Evolutionary conservation across 2,797 vertebrate species (phyloP).

Genomic region (Amblyopsis hoosieri): DNA sequence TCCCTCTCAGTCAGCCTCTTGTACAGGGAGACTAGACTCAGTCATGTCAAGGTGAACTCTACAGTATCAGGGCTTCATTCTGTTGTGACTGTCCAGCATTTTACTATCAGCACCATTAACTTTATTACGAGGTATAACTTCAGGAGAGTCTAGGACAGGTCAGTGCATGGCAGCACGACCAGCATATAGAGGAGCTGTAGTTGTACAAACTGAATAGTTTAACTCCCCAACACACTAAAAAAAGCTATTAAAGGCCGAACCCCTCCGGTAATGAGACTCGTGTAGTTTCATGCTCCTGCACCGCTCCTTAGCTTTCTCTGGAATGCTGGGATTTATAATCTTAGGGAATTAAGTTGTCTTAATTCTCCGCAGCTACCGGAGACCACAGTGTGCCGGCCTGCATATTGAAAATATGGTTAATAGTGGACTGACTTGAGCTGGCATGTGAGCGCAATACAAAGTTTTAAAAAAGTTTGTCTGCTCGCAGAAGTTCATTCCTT

Average conservation of each 20-base stretch:
- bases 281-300: constrained; percentile 29
- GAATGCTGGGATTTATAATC: constrained; percentile 49
- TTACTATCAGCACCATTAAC: constrained; percentile 62
- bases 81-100: constrained; percentile 56
- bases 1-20: not conserved
- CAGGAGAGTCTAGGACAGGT: constrained; percentile 46
- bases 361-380: constrained; percentile 25
- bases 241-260: constrained; percentile 41
- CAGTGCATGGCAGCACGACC: constrained; percentile 24
- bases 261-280: constrained; percentile 39
- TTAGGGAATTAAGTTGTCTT: constrained; percentile 45
- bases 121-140: constrained; percentile 64
- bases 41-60: constrained; percentile 32
- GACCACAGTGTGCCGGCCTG: constrained; percentile 24
- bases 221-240: constrained; percentile 31
- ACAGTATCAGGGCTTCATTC: constrained; percentile 42
- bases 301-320: constrained; percentile 32
- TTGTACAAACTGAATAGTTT: constrained; percentile 45
- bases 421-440: constrained; percentile 42
- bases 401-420: constrained; percentile 45
- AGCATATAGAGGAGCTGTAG: constrained; percentile 41
- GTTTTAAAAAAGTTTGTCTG: not conserved
- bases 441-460: constrained; percentile 31
- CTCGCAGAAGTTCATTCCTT: not conserved
- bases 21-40: constrained; percentile 2